phyloP scores from a whole-genome alignment of 2,113 vertebrate genomes.

The Eptesicus fuscus region DNA sequence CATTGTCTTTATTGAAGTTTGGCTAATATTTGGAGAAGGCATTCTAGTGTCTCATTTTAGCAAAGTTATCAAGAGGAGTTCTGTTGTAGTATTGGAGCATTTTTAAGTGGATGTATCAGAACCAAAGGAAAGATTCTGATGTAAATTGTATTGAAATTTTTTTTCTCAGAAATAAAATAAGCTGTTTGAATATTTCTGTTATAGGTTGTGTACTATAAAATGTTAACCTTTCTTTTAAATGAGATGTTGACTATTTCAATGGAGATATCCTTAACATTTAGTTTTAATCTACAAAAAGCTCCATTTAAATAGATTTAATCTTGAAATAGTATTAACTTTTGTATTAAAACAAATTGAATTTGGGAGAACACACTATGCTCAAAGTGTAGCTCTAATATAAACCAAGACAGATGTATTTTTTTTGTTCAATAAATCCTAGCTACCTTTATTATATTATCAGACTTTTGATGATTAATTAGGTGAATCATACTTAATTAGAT shows the following conservation, averaged over 20 bases:
- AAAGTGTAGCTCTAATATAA: not conserved
- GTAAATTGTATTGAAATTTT: not conserved
- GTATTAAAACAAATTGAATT: slow-evolving; percentile 5
- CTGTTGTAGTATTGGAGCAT: not conserved
- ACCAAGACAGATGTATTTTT: not conserved
- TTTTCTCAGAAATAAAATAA: not conserved
- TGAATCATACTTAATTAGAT: not conserved
- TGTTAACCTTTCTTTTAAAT: slow-evolving; percentile 50
- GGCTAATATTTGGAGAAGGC: not conserved
- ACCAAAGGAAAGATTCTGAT: not conserved
- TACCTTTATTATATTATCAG: not conserved
- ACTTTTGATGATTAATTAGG: slow-evolving; percentile 25
- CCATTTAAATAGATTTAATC: slow-evolving; percentile 19
- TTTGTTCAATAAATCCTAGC: slow-evolving; percentile 23
- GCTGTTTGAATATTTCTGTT: not conserved
- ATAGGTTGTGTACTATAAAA: not conserved
- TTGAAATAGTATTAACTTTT: not conserved
- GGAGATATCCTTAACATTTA: not conserved
- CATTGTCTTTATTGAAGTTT: not conserved
- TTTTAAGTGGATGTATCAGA: slow-evolving; percentile 15
- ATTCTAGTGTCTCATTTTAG: slow-evolving; percentile 4
- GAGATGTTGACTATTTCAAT: slow-evolving; percentile 15
- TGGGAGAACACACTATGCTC: not conserved
- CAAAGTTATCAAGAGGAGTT: not conserved
- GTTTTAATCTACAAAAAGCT: not conserved